Percentiles rank a stretch among this genome's conserved stretches.
Evolutionary conservation across 1,140 invertebrate genomes (phyloP).

Genomic region (Proctacanthus coquilletti): DNA sequence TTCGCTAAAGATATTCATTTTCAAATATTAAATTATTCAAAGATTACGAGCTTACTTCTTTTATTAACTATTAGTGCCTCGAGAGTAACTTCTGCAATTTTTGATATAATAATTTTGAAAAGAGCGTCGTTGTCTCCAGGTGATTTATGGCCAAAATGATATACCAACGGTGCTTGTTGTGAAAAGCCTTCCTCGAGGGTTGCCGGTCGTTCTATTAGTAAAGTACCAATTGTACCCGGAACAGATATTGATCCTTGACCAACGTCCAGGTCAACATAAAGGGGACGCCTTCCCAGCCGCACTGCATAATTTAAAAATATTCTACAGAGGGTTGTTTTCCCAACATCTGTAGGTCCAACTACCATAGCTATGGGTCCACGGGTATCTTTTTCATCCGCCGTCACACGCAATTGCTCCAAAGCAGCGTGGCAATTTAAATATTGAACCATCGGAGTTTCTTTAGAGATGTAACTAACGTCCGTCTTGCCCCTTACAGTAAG

Average conservation of each 20-base stretch:
- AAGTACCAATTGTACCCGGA: slow-evolving; percentile 77
- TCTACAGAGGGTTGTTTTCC: slow-evolving; percentile 83
- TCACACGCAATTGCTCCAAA: slow-evolving; percentile 73
- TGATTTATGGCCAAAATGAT: slow-evolving; percentile 82
- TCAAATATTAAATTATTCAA: slow-evolving; percentile 1
- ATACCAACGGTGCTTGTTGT: slow-evolving; percentile 79
- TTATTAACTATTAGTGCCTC: slow-evolving; percentile 74
- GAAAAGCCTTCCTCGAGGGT: slow-evolving; percentile 87
- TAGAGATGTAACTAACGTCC: slow-evolving; percentile 85
- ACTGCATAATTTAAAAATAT: slow-evolving; percentile 91
- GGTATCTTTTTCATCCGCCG: slow-evolving; percentile 55
- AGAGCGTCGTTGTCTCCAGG: slow-evolving; percentile 65
- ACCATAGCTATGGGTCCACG: slow-evolving; percentile 77
- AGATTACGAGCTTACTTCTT: slow-evolving; percentile 43
- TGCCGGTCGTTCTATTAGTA: slow-evolving; percentile 79
- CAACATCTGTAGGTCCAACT: slow-evolving; percentile 89
- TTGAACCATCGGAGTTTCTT: slow-evolving; percentile 82
- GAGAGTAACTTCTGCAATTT: slow-evolving; percentile 73
- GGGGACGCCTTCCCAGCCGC: slow-evolving; percentile 64
- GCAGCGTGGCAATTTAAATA: slow-evolving; percentile 89
- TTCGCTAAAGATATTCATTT: slow-evolving; percentile 40
- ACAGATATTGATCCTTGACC: slow-evolving; percentile 88
- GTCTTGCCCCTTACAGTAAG: slow-evolving; percentile 71
- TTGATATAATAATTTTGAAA: slow-evolving; percentile 72
- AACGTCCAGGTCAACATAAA: slow-evolving; percentile 93